Conservation (phyloP, 2,888 invertebrate species). For the Halocaridina rubra region DNA sequence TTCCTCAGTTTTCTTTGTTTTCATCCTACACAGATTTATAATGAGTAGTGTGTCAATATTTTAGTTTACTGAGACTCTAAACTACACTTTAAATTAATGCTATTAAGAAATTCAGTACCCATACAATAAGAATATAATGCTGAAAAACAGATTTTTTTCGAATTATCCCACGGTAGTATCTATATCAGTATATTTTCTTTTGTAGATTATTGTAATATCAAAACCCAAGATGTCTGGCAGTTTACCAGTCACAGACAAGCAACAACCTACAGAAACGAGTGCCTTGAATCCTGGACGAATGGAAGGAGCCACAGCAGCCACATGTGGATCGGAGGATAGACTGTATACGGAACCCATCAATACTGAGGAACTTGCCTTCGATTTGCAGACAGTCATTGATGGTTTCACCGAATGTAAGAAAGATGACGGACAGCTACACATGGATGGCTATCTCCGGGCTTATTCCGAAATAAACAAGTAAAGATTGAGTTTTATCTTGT, state of each 20-base stretch:
- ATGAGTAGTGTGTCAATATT: too few relatives aligned
- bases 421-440: conserved; percentile 53
- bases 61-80: too few relatives aligned
- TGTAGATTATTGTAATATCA: too few relatives aligned
- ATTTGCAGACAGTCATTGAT: conserved; percentile 48
- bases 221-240: conserved; percentile 16
- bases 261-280: background rate
- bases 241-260: background rate
- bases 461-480: conserved; percentile 56
- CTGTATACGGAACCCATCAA: background rate
- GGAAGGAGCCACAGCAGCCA: background rate
- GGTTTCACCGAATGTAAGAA: conserved; percentile 46
- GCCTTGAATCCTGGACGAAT: background rate
- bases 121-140: too few relatives aligned
- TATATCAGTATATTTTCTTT: too few relatives aligned
- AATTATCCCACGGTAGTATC: too few relatives aligned
- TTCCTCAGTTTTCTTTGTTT: too few relatives aligned
- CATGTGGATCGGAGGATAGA: background rate
- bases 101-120: too few relatives aligned
- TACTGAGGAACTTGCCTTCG: conserved; percentile 38
- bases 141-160: too few relatives aligned
- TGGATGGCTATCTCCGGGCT: conserved; percentile 51
- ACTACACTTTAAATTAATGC: too few relatives aligned
- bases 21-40: too few relatives aligned
- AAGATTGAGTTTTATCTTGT: too few relatives aligned